Evolutionary conservation across 2,888 invertebrate genomes (phyloP).

Genomic region (Lamellibrachia columna): DNA sequence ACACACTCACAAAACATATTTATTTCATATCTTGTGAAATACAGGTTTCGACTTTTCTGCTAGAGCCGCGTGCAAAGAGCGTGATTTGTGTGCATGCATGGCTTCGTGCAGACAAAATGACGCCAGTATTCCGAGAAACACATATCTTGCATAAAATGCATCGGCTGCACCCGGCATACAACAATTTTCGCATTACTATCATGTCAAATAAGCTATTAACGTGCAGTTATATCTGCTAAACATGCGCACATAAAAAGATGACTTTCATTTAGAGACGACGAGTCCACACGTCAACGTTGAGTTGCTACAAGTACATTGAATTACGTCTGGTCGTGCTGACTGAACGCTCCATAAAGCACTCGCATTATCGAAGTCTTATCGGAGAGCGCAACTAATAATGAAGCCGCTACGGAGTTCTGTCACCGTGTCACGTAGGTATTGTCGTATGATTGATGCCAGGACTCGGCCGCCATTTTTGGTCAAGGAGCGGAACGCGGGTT

Average conservation of each 20-base stretch:
- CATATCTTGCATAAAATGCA: neutral
- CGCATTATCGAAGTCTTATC: neutral
- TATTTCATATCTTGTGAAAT: neutral
- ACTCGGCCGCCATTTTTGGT: neutral
- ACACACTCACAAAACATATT: neutral
- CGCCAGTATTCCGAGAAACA: neutral
- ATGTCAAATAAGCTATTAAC: conserved; percentile 12
- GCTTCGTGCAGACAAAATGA: neutral
- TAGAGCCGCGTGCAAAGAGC: neutral
- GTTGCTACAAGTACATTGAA: neutral
- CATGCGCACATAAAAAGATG: neutral
- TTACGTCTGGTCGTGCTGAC: neutral
- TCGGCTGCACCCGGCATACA: neutral
- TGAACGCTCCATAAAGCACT: neutral
- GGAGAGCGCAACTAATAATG: neutral
- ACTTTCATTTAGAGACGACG: neutral
- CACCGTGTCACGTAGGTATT: neutral
- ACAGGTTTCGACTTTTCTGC: neutral
- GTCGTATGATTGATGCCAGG: conserved; percentile 16
- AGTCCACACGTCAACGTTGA: neutral
- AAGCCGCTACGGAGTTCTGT: conserved; percentile 9
- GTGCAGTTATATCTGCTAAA: conserved; percentile 11
- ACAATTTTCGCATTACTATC: neutral
- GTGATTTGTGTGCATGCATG: neutral
- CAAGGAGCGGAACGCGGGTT: neutral